These are phyloP conservation scores for Stenolophus ochropezus DNA, from an alignment of 2,888 invertebrate species.

Conservation along the genomic window DNA sequence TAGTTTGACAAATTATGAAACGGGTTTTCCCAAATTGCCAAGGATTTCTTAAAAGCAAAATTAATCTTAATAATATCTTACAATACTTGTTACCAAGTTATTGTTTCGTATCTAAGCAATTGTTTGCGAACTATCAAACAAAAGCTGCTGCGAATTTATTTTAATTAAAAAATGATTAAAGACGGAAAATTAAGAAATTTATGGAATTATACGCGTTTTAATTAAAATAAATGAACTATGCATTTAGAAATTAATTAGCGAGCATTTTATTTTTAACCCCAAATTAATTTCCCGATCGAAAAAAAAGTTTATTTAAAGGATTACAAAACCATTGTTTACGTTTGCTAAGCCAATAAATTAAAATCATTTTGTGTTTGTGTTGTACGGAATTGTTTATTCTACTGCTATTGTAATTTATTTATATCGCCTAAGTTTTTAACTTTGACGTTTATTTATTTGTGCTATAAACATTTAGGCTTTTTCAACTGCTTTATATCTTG, in stretches of 20 bases:
- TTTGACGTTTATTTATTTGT: background rate
- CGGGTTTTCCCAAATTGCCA: background rate
- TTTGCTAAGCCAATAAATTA: background rate
- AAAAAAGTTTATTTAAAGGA: background rate
- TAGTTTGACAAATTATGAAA: slow-evolving; percentile 1
- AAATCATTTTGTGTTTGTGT: background rate
- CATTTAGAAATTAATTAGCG: background rate
- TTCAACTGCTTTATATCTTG: background rate
- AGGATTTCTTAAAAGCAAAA: background rate
- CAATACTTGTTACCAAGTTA: background rate
- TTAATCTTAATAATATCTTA: slow-evolving; percentile 6
- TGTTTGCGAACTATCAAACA: background rate
- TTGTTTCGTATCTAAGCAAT: background rate
- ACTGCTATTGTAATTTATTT: background rate
- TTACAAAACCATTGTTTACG: background rate
- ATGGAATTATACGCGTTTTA: background rate
- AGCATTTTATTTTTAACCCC: background rate
- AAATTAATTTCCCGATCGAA: background rate
- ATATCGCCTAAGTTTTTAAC: no score
- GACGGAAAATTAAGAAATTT: background rate
- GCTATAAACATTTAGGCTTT: background rate
- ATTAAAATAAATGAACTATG: slow-evolving; percentile 11
- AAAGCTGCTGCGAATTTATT: background rate
- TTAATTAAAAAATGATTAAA: slow-evolving; percentile 12
- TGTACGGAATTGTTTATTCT: background rate